Percentiles rank a stretch among this genome's conserved stretches.
These are phyloP conservation scores for Diceros bicornis DNA, from an alignment of 2,797 vertebrate species.

Conservation along the genomic window DNA sequence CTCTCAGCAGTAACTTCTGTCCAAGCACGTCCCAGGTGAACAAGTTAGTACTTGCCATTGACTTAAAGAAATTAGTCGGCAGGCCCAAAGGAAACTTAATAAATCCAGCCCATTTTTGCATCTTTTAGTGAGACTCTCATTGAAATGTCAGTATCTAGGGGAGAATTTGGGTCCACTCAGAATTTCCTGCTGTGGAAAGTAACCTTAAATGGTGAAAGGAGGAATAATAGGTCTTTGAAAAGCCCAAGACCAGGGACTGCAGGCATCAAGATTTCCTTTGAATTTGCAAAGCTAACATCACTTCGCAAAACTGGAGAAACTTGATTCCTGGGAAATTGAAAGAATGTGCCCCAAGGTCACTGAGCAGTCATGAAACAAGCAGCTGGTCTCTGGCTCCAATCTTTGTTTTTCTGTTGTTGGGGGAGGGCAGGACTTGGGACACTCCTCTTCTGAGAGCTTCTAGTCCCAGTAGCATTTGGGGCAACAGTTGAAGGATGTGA, in stretches of 20 bases:
- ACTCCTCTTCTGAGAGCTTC: neutral
- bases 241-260: neutral
- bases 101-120: neutral
- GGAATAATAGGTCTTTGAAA: constrained; percentile 35
- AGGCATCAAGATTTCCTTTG: constrained; percentile 11
- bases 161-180: neutral
- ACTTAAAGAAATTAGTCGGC: constrained; percentile 15
- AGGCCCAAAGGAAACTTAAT: neutral
- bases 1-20: neutral
- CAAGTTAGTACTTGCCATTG: constrained; percentile 8
- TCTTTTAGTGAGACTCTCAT: neutral
- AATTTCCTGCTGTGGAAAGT: neutral
- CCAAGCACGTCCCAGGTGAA: neutral
- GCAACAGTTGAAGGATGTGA: neutral
- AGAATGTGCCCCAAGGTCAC: constrained; percentile 42
- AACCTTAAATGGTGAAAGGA: neutral
- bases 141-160: neutral
- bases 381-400: neutral
- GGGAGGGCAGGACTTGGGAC: neutral
- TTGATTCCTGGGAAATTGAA: constrained; percentile 57
- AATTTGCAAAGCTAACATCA: constrained; percentile 44
- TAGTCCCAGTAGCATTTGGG: neutral
- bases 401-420: neutral
- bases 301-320: constrained; percentile 40
- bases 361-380: neutral